Base-by-base conservation (phyloP, 2,888 invertebrate genomes). In the Adelphocoris suturalis region DNA sequence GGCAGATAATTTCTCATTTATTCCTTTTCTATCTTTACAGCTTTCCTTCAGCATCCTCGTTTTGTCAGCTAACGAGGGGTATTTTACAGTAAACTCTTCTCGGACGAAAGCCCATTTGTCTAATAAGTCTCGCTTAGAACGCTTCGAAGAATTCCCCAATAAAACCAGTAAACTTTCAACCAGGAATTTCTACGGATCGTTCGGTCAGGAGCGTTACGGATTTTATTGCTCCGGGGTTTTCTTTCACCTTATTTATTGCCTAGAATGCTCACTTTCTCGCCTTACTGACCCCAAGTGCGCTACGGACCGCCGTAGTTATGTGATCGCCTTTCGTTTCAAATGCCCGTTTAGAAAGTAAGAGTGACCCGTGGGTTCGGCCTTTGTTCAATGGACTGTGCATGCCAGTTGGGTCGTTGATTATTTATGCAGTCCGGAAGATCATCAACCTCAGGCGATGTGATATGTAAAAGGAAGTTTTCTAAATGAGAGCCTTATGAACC, bases 181-280 rank as follows among this genome's bases (percentile, higher is more conserved):
- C 5, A n/a, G n/a, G n/a, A 61, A n/a, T 61, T 61, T 19, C 61
- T 61, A 61, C 9, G n/a, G 9, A 9, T 61, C 61, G 11, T 61
- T 61, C 16, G 19, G 4, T n/a, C 61, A 9, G 19, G n/a, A 61
- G n/a, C 61, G 9, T 61, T 19, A 16, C 16, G 61, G 61, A n/a
- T 61, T 61, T 61, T 61, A 61, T 61, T 61, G 61, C 61, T 61
- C 19, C 61, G 61, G 37, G 19, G 61, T 61, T 61, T 61, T 61
- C 61, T 61, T 61, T 61, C 19, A 19, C 61, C 61, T 61, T 61
- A 61, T 61, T 61, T 61, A 61, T 19, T 19, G 61, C n/a, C 61
- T 16, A n/a, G 61, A 61, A 61, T 61, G 61, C 61, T 19, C 61
- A 61, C 61, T 61, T 61, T 61, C 61, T 61, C 61, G 61, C 61